phyloP scores from a whole-genome alignment of 92 coral and sea anemone genomes.

The Epizoanthus stellaris region DNA sequence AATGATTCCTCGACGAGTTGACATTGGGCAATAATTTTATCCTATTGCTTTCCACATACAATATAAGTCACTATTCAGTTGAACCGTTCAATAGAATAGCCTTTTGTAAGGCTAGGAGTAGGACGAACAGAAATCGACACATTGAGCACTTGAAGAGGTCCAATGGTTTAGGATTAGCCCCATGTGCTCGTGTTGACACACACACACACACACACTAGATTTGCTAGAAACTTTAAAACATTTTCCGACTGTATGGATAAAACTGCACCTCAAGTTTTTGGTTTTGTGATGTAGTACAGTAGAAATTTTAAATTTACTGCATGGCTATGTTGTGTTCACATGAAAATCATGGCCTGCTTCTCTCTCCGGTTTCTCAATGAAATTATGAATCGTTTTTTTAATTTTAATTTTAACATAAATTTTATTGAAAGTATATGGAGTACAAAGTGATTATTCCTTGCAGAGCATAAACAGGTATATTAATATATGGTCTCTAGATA shows the following conservation, averaged over 20 bases:
- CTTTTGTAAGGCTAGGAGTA: not conserved
- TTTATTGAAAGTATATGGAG: too few relatives aligned
- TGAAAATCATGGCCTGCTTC: too few relatives aligned
- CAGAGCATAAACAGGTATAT: too few relatives aligned
- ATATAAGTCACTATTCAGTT: not conserved
- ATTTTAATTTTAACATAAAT: too few relatives aligned
- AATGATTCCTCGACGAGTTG: not conserved
- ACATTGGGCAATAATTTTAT: not conserved
- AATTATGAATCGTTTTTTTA: too few relatives aligned
- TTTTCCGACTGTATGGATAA: not conserved
- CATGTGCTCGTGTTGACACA: not conserved
- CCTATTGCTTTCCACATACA: not conserved
- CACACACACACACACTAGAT: not conserved
- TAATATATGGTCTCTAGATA: too few relatives aligned
- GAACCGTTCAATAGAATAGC: not conserved
- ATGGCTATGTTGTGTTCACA: too few relatives aligned
- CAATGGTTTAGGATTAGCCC: conserved; percentile 1
- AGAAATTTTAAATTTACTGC: too few relatives aligned
- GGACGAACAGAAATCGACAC: too few relatives aligned
- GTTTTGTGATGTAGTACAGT: too few relatives aligned
- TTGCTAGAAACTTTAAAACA: not conserved
- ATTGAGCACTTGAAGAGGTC: not conserved
- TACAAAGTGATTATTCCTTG: too few relatives aligned
- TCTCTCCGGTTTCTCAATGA: too few relatives aligned
- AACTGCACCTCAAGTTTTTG: not conserved